Percentiles rank a stretch among this genome's conserved stretches.
phyloP scores from a whole-genome alignment of 2,797 vertebrate genomes.

The Falco rusticolus region DNA sequence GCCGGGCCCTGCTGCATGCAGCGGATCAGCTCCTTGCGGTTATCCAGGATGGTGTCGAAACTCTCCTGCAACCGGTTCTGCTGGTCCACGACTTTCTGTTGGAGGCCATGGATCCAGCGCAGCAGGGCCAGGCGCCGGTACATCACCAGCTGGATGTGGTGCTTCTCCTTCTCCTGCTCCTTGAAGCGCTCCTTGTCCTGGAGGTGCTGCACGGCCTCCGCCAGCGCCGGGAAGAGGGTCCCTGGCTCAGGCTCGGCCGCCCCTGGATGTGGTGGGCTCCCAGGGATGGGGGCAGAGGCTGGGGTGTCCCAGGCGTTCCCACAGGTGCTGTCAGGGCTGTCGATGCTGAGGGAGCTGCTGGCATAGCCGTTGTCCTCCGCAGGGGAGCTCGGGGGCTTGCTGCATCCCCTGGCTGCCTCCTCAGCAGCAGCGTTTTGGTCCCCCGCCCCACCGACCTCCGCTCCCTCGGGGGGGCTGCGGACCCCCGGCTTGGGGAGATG shows the following conservation, averaged over 20 bases:
- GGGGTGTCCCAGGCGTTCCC: constrained; percentile 61
- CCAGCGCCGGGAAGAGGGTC: constrained; percentile 76
- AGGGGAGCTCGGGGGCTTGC: constrained; percentile 81
- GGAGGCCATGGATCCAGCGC: constrained; percentile 93
- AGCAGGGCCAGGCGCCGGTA: constrained; percentile 94
- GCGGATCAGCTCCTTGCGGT: constrained; percentile 93
- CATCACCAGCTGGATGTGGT: constrained; percentile 95
- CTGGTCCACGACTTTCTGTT: constrained; percentile 88
- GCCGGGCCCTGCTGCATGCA: constrained; percentile 78
- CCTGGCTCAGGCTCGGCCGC: background rate
- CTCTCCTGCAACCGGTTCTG: constrained; percentile 95
- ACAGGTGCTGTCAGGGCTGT: constrained; percentile 74
- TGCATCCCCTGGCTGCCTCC: background rate
- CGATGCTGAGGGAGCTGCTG: constrained; percentile 86
- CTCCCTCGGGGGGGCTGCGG: constrained; percentile 90
- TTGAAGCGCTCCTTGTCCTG: constrained; percentile 92
- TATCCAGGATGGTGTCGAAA: constrained; percentile 94
- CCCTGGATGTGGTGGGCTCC: background rate
- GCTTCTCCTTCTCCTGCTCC: constrained; percentile 94
- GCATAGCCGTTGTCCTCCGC: constrained; percentile 85
- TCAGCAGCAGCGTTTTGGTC: constrained; percentile 9
- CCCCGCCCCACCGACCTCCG: constrained; percentile 77
- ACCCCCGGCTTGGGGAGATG: constrained; percentile 72
- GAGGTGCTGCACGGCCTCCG: constrained; percentile 88
- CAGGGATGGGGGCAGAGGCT: background rate